These are phyloP conservation scores for Nephrotoma flavescens DNA, from an alignment of 2,888 invertebrate species.

Conservation along the genomic window DNA sequence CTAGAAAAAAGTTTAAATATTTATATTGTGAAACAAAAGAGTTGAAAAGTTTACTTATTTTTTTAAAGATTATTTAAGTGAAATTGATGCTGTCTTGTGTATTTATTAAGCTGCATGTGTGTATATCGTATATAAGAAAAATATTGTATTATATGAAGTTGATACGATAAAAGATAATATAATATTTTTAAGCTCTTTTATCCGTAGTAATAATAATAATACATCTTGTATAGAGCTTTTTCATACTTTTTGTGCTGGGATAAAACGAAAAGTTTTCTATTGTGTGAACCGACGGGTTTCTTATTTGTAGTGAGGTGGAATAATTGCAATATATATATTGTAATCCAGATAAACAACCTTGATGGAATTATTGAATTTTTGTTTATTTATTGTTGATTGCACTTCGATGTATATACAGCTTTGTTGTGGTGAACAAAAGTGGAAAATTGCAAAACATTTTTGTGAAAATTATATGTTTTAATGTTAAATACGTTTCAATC, in stretches of 20 bases:
- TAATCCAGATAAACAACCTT: not conserved
- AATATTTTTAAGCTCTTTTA: not conserved
- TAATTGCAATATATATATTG: not conserved
- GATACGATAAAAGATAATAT: not conserved
- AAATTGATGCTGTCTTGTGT: not conserved
- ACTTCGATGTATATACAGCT: not conserved
- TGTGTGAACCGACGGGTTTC: not conserved
- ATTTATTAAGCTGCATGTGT: not conserved
- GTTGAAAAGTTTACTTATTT: not conserved
- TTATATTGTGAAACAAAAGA: not conserved
- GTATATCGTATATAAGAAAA: not conserved
- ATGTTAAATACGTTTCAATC: not conserved
- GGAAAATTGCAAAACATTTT: not conserved
- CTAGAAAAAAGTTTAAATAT: not conserved
- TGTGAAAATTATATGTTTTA: not conserved
- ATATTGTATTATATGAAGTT: not conserved
- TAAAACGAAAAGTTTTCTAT: not conserved
- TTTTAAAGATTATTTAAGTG: not conserved
- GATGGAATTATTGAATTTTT: not conserved
- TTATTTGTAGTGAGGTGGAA: not conserved
- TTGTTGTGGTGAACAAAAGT: not conserved
- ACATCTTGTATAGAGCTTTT: no score
- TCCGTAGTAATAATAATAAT: not conserved
- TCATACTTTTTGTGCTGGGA: not conserved
- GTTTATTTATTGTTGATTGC: not conserved